Evolutionary conservation across 2,797 vertebrate species (phyloP).

Genomic region (Nyctibius grandis): DNA sequence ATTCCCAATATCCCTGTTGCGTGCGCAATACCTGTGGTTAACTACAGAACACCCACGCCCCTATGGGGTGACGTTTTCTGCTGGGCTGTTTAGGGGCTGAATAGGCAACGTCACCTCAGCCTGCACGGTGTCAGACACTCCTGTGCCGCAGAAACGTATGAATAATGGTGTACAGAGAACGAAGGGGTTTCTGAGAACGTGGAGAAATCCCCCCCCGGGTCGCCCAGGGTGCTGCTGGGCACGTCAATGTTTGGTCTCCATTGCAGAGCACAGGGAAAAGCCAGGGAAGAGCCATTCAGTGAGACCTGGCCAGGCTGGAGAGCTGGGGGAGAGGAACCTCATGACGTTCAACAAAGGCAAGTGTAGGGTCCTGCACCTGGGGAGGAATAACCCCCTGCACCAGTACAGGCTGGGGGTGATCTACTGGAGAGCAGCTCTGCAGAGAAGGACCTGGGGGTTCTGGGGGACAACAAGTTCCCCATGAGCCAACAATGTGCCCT

Average conservation of each 20-base stretch:
- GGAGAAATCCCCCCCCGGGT: background rate
- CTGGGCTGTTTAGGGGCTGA: too few species aligned
- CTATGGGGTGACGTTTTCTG: fast-evolving
- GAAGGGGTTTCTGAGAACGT: background rate
- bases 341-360: too few species aligned
- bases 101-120: background rate
- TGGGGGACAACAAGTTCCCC: too few species aligned
- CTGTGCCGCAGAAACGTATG: fast-evolving
- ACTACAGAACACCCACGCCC: too few species aligned
- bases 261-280: background rate
- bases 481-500: too few species aligned
- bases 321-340: too few species aligned
- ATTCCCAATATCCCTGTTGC: fast-evolving
- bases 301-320: too few species aligned
- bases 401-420: too few species aligned
- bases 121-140: fast-evolving
- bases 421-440: too few species aligned
- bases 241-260: fast-evolving
- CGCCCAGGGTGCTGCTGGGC: background rate
- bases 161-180: fast-evolving
- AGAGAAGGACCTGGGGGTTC: too few species aligned
- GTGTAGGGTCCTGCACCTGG: too few species aligned
- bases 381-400: too few species aligned
- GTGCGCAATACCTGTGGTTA: fast-evolving
- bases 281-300: background rate